These are phyloP conservation scores for Agapetus fuscipes DNA, from an alignment of 2,888 invertebrate genomes.

Conservation along the genomic window DNA sequence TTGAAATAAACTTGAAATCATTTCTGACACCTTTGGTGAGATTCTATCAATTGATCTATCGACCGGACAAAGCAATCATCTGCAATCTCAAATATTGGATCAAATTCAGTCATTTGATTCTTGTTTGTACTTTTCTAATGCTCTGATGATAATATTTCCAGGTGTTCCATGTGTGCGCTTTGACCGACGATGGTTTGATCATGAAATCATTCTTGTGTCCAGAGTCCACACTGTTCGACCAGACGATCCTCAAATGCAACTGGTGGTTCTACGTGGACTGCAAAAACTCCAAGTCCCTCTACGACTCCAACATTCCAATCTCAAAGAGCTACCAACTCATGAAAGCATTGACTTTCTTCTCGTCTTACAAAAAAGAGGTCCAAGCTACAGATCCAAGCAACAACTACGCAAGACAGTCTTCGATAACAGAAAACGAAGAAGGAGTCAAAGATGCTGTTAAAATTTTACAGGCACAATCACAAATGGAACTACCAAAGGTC, in stretches of 20 bases:
- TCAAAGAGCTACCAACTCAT: constrained; percentile 87
- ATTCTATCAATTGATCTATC: too few species aligned
- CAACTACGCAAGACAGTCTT: constrained; percentile 5
- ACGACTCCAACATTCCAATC: constrained; percentile 83
- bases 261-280: constrained; percentile 95
- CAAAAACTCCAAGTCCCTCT: constrained; percentile 66
- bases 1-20: too few species aligned
- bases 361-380: constrained; percentile 64
- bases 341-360: constrained; percentile 84
- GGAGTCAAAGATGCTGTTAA: constrained; percentile 20
- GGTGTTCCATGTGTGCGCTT: constrained; percentile 87
- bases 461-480: constrained; percentile 18
- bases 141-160: too few species aligned
- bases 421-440: constrained; percentile 17
- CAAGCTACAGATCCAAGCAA: constrained; percentile 14
- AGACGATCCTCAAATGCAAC: constrained; percentile 83
- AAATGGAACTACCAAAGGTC: constrained; percentile 17
- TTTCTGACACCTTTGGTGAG: too few species aligned
- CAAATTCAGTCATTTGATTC: not conserved
- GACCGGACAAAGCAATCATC: too few species aligned
- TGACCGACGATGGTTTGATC: constrained; percentile 80
- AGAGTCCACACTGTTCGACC: constrained; percentile 84
- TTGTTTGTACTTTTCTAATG: constrained; percentile 15
- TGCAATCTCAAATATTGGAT: too few species aligned
- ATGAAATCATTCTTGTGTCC: constrained; percentile 90